Evolutionary conservation across 2,888 invertebrate genomes (phyloP).

Genomic region (Folsomia manolachei): DNA sequence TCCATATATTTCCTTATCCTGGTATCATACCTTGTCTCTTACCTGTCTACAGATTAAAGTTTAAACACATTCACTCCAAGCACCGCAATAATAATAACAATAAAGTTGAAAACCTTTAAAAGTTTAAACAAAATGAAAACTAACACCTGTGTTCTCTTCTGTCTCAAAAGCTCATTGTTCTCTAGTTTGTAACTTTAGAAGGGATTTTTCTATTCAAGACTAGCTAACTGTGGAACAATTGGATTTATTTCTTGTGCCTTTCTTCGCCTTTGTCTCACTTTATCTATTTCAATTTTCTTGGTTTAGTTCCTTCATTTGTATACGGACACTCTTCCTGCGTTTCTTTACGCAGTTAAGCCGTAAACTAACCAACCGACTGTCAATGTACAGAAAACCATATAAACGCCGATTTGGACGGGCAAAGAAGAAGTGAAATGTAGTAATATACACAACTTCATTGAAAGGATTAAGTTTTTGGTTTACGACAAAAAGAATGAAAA

Average conservation of each 20-base stretch:
- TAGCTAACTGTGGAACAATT: not conserved
- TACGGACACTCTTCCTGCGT: not conserved
- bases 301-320: not conserved
- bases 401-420: constrained; percentile 8
- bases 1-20: not conserved
- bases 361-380: not conserved
- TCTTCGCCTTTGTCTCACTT: not conserved
- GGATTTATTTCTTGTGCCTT: constrained; percentile 15
- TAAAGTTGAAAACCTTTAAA: constrained; percentile 5
- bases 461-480: too few relatives aligned
- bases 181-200: not conserved
- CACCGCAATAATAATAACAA: constrained; percentile 15
- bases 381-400: constrained; percentile 11
- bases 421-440: not conserved
- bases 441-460: too few relatives aligned
- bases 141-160: constrained; percentile 22
- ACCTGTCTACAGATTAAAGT: too few relatives aligned
- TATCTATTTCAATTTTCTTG: not conserved
- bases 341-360: not conserved
- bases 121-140: constrained; percentile 5
- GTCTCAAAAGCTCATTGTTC: not conserved
- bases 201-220: not conserved
- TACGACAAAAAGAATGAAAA: too few relatives aligned
- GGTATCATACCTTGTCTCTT: not conserved
- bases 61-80: too few relatives aligned